phyloP scores from a whole-genome alignment of 2,888 invertebrate genomes.

The Molanna angustata region DNA sequence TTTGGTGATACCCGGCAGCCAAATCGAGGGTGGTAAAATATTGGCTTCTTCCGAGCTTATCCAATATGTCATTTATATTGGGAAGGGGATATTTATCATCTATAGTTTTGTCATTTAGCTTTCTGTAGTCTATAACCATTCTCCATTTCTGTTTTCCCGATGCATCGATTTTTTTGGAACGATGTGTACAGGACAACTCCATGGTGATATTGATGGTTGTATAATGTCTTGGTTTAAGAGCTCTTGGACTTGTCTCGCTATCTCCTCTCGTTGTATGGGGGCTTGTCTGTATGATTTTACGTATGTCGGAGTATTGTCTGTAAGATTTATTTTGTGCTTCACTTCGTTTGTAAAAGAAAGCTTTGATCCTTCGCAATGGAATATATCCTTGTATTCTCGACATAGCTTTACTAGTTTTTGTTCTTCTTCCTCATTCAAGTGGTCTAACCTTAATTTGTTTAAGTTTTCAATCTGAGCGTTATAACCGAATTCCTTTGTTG shows the following conservation, averaged over 20 bases:
- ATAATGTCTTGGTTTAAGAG: slow-evolving; percentile 32
- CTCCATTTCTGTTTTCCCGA: slow-evolving; percentile 34
- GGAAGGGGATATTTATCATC: slow-evolving; percentile 35
- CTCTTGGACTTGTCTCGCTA: slow-evolving; percentile 35
- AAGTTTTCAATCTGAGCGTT: too few relatives aligned
- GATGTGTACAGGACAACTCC: slow-evolving; percentile 34
- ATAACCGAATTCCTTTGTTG: too few relatives aligned
- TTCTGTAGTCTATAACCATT: slow-evolving; percentile 40
- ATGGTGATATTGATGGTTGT: slow-evolving; percentile 24
- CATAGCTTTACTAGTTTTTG: slow-evolving; percentile 33
- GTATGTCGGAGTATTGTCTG: slow-evolving; percentile 31
- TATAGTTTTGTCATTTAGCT: slow-evolving; percentile 40
- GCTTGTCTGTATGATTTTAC: slow-evolving; percentile 35
- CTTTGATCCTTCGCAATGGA: slow-evolving; percentile 33
- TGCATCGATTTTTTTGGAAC: slow-evolving; percentile 38
- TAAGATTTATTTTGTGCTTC: slow-evolving; percentile 34
- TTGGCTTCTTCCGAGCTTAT: slow-evolving; percentile 21
- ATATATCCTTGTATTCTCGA: slow-evolving; percentile 26
- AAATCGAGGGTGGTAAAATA: slow-evolving; percentile 26
- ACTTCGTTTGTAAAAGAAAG: slow-evolving; percentile 33
- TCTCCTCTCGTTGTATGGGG: slow-evolving; percentile 35
- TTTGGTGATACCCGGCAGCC: slow-evolving; percentile 6
- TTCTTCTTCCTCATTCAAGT: slow-evolving; percentile 36
- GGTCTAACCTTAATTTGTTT: slow-evolving; percentile 9
- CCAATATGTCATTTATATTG: slow-evolving; percentile 26